phyloP scores from a whole-genome alignment of 2,113 vertebrate genomes.

The Sclerurus mexicanus region DNA sequence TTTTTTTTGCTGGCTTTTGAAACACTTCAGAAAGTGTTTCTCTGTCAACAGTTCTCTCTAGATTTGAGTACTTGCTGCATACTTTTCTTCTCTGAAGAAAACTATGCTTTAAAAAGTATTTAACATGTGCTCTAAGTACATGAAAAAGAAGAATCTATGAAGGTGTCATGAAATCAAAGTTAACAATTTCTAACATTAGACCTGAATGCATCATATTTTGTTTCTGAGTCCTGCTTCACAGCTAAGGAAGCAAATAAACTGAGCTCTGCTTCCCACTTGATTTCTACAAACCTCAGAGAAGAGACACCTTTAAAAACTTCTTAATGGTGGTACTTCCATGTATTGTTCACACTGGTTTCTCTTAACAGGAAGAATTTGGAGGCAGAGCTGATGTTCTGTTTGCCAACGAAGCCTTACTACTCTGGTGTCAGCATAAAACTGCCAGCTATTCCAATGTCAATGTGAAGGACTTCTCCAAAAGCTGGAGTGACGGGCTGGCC shows the following conservation, averaged over 20 bases:
- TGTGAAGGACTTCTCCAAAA: slow-evolving; percentile 87
- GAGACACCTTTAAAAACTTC: not conserved
- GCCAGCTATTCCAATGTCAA: slow-evolving; percentile 79
- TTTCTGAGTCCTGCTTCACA: not conserved
- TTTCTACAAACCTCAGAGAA: not conserved
- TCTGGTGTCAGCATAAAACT: slow-evolving; percentile 92
- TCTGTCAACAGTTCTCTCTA: not conserved
- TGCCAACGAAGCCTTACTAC: slow-evolving; percentile 87
- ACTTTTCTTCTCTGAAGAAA: not conserved
- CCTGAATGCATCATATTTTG: not conserved
- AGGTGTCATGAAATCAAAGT: not conserved
- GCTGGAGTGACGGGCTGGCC: slow-evolving; percentile 88
- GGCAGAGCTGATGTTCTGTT: slow-evolving; percentile 77
- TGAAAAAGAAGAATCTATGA: not conserved
- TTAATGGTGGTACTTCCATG: not conserved
- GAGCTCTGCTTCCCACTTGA: not conserved
- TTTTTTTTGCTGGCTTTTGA: not conserved
- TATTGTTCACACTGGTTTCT: not conserved
- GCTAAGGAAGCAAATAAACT: not conserved
- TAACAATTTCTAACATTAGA: not conserved
- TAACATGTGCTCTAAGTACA: not conserved
- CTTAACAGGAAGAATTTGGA: slow-evolving; percentile 75
- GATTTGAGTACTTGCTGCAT: not conserved
- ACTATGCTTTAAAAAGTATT: not conserved
- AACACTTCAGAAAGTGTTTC: not conserved